Conservation (phyloP, 2,888 invertebrate genomes). For the Microchrysa polita region DNA sequence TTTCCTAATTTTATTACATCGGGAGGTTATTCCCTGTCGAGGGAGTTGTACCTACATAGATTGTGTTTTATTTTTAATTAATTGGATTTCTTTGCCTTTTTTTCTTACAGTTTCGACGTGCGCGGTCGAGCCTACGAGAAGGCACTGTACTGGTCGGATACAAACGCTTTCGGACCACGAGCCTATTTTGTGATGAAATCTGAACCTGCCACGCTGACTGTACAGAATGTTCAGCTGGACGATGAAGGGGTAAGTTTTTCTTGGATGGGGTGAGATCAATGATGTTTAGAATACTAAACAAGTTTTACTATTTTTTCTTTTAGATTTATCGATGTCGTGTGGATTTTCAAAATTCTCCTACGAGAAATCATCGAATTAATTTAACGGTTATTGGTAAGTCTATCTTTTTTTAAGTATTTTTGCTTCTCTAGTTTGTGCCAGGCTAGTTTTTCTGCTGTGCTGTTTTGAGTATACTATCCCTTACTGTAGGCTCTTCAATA, state of each 20-base stretch:
- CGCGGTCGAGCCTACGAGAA: conserved; percentile 83
- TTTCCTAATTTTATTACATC: too few species aligned
- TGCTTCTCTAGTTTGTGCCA: too few species aligned
- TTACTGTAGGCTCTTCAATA: too few species aligned
- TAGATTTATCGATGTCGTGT: conserved; percentile 84
- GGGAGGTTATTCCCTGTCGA: too few species aligned
- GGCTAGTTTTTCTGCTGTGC: too few species aligned
- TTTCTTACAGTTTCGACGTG: conserved; percentile 78
- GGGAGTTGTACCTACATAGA: too few species aligned
- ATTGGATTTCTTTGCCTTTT: not conserved
- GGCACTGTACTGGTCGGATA: conserved; percentile 85
- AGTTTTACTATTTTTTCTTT: not conserved
- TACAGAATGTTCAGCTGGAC: conserved; percentile 84
- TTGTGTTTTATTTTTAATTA: too few species aligned
- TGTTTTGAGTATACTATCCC: too few species aligned
- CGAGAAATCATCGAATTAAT: conserved; percentile 87
- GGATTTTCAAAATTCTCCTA: conserved; percentile 89
- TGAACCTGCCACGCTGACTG: conserved; percentile 81
- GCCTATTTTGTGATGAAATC: conserved; percentile 86
- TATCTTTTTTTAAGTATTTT: too few species aligned
- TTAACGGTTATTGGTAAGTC: conserved; percentile 90
- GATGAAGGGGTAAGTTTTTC: conserved; percentile 78
- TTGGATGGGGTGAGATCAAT: too few species aligned
- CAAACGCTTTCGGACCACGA: conserved; percentile 82
- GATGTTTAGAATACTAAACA: not conserved